A percentile compares a stretch with the other conserved stretches of the same genome.
Evolutionary conservation across 2,797 vertebrate species (phyloP).

Genomic region (Vultur gryphus): DNA sequence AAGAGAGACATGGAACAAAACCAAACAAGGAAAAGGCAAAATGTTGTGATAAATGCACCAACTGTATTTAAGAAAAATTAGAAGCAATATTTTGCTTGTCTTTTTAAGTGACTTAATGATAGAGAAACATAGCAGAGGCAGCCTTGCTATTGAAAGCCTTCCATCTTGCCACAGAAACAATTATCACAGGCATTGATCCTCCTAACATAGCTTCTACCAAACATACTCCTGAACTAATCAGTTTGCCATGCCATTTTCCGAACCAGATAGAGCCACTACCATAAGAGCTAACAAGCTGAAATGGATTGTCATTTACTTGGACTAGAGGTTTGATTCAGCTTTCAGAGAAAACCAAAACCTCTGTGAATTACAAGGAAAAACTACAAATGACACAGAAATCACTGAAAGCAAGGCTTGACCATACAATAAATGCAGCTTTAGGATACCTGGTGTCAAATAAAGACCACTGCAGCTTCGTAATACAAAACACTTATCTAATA

Average conservation of each 20-base stretch:
- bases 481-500: not conserved
- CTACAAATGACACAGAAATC: not conserved
- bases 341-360: not conserved
- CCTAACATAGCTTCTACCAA: not conserved
- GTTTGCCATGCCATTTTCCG: not conserved
- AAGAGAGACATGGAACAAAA: slow-evolving; percentile 18
- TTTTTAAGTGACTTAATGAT: slow-evolving; percentile 34
- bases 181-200: not conserved
- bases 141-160: not conserved
- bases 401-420: not conserved
- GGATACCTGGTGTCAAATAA: not conserved
- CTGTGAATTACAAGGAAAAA: not conserved
- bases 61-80: slow-evolving; percentile 60
- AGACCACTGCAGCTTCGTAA: not conserved
- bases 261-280: not conserved
- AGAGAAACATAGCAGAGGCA: slow-evolving; percentile 2
- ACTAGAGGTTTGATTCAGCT: not conserved
- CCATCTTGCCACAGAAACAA: not conserved
- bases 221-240: not conserved
- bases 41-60: slow-evolving; percentile 50
- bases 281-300: not conserved
- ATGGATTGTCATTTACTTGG: not conserved
- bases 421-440: not conserved
- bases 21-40: slow-evolving; percentile 52
- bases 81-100: slow-evolving; percentile 42